Percentiles rank a stretch among this genome's conserved stretches.
Conservation (phyloP, 2,888 invertebrate species). For the Hymenopus coronatus region DNA sequence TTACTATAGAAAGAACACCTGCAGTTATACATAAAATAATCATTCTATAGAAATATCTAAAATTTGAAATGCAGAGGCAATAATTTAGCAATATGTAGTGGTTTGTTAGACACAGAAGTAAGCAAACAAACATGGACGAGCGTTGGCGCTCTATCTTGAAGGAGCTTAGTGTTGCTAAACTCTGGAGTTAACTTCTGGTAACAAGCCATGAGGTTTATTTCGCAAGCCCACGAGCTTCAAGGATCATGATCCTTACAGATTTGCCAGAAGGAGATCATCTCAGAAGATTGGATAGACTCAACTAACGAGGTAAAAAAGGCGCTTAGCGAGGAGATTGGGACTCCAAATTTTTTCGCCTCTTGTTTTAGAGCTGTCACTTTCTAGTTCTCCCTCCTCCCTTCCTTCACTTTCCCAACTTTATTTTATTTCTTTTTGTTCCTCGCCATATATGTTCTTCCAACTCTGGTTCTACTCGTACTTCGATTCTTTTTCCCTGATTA, state of each 20-base stretch:
- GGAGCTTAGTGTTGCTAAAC: neutral
- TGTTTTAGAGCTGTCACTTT: neutral
- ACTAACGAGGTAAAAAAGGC: neutral
- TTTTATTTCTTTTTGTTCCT: neutral
- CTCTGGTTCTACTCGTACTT: no score
- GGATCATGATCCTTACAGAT: neutral
- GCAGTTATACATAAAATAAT: no score
- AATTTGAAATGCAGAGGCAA: no score
- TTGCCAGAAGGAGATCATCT: neutral
- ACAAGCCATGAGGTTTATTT: neutral
- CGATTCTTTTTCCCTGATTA: no score
- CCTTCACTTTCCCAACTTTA: neutral
- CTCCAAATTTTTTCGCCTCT: neutral
- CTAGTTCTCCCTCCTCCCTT: neutral
- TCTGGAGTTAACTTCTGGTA: neutral
- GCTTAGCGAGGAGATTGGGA: neutral
- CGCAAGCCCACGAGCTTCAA: neutral
- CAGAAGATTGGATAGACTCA: neutral
- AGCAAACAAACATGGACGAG: neutral
- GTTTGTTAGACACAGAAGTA: neutral
- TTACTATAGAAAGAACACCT: no score
- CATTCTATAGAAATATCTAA: no score
- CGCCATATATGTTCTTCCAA: neutral
- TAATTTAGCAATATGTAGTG: no score
- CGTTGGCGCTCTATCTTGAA: neutral